Percentiles rank a stretch among this genome's conserved stretches.
These are phyloP conservation scores for Odocoileus virginianus DNA, from an alignment of 2,113 vertebrate genomes.

Conservation along the genomic window DNA sequence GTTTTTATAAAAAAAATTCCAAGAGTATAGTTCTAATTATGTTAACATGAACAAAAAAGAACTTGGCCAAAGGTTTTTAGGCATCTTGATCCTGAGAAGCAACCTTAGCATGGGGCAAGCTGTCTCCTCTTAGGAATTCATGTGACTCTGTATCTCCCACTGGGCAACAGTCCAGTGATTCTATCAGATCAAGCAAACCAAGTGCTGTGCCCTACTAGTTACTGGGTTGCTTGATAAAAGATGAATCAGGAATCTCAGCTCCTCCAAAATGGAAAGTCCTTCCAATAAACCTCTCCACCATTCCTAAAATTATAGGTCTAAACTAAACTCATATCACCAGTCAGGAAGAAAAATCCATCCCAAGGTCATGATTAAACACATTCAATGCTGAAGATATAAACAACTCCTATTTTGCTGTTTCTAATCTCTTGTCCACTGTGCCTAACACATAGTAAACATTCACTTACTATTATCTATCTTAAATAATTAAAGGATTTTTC, in stretches of 20 bases:
- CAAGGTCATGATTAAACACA: not conserved
- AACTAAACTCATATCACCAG: not conserved
- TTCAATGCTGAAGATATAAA: not conserved
- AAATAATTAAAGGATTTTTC: not conserved
- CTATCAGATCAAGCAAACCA: slow-evolving; percentile 25
- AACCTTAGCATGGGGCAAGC: not conserved
- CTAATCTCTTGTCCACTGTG: not conserved
- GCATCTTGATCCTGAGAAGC: not conserved
- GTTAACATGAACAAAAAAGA: not conserved
- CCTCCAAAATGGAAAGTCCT: not conserved
- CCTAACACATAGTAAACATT: not conserved
- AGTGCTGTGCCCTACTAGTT: not conserved
- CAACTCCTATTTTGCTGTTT: not conserved
- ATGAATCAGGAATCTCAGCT: not conserved
- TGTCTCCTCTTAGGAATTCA: not conserved
- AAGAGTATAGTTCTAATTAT: not conserved
- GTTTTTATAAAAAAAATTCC: not conserved
- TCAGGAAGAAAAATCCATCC: not conserved
- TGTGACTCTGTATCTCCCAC: slow-evolving; percentile 7
- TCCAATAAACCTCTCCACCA: not conserved
- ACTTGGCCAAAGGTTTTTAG: not conserved
- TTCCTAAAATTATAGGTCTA: not conserved
- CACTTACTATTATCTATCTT: not conserved
- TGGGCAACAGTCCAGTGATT: not conserved
- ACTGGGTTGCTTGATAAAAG: not conserved